Conservation (phyloP, 1,140 invertebrate genomes). For the Euura saliciscinereae region DNA sequence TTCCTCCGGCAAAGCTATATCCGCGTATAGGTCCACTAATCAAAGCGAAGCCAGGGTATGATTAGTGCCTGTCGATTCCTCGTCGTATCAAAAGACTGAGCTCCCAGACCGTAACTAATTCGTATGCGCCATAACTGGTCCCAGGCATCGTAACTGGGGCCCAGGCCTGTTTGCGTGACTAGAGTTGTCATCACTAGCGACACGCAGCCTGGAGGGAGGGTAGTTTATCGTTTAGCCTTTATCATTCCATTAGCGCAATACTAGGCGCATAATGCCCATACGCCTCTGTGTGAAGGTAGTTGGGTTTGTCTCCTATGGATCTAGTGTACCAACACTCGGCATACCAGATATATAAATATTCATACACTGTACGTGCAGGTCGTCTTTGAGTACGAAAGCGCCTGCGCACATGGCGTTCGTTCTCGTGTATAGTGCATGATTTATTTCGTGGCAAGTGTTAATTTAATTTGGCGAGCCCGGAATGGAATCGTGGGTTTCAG, state of each 20-base stretch:
- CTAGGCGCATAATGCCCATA: slow-evolving; percentile 6
- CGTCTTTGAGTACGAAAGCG: too few relatives aligned
- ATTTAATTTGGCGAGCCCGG: slow-evolving; percentile 13
- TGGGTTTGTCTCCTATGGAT: not conserved
- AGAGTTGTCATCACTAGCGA: slow-evolving; percentile 6
- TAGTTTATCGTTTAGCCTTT: slow-evolving; percentile 11
- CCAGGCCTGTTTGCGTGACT: slow-evolving; percentile 10
- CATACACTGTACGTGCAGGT: too few relatives aligned
- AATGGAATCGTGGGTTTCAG: slow-evolving; percentile 10
- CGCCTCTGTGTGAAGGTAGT: not conserved
- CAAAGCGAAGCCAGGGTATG: too few relatives aligned
- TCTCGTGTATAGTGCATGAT: not conserved
- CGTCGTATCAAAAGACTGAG: too few relatives aligned
- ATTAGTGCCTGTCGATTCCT: too few relatives aligned
- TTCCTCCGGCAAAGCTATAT: too few relatives aligned
- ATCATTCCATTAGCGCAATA: slow-evolving; percentile 12
- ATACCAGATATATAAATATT: too few relatives aligned
- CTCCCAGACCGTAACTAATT: too few relatives aligned
- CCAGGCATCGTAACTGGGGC: not conserved
- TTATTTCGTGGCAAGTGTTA: slow-evolving; percentile 15
- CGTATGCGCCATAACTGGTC: not conserved
- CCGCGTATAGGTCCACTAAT: too few relatives aligned
- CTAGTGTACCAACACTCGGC: too few relatives aligned
- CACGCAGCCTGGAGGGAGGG: slow-evolving; percentile 6
- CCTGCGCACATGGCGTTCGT: too few relatives aligned